Base-by-base conservation (phyloP, 2,888 invertebrate genomes). In the Pammene fasciana region DNA sequence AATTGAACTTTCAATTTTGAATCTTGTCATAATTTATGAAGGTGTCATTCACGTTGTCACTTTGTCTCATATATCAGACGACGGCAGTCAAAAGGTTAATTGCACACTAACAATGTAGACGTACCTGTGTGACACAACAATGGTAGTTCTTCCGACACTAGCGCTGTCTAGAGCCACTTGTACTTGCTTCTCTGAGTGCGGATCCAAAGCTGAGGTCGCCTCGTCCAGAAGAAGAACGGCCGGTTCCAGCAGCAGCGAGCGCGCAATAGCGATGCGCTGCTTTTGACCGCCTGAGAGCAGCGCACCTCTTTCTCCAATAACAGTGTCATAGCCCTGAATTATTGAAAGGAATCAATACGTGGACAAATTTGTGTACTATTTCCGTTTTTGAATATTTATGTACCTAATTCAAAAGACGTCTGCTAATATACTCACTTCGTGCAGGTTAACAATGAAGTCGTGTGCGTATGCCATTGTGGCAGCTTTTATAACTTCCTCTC, bases 251-350 rank as follows among this genome's bases (percentile, higher is more conserved):
- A 97, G 93, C 72, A 97, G 84, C 0, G 97, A 97, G 52, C 97
- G 92, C 0, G 97, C 97, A 71, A 97, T 97, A 7, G 97, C 97
- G 61, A 97, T 95, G 67, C 97, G 93, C 82, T 97, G 97, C 79
- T 97, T 97, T 84, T 97, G 97, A 0, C 97, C 97, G 0, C 97
- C 97, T 4, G 96, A 96, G 61, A 97, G 88, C 72, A 96, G 96
- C 0, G 96, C 95, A 0, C 97, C 97, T 60, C 96, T 92, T 79
- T 97, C 97, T 0, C 97, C 97, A 60, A 97, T 96, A 75, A 95
- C 83, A 5, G 97, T 97, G 54, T 96, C 94, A 79, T 97, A 97
- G 16, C 96, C 95, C 93, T 95, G 72, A 7, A 74, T 48, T 48
- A 38, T 38, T 52, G n/a, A 43, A 43, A 34, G 0, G 10, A 59